Evolutionary conservation across 2,113 vertebrate species (phyloP).

Genomic region (Halcyon senegalensis): DNA sequence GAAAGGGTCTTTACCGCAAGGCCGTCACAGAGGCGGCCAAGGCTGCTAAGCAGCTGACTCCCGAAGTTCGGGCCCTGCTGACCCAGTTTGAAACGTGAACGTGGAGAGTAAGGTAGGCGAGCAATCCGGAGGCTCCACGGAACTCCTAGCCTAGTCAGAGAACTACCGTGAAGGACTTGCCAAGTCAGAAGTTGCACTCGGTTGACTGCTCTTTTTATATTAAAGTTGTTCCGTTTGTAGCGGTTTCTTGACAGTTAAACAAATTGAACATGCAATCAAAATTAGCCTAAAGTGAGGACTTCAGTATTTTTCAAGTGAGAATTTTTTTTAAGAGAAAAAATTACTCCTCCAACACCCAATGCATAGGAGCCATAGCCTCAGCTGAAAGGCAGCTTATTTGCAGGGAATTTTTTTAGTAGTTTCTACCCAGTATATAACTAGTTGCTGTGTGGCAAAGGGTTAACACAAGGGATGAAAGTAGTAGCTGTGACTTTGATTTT

Average conservation of each 20-base stretch:
- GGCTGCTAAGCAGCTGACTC: conserved; percentile 96
- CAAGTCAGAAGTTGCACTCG: conserved; percentile 61
- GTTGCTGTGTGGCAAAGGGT: conserved; percentile 74
- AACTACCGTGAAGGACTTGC: conserved; percentile 44
- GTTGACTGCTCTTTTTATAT: conserved; percentile 66
- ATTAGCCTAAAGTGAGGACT: conserved; percentile 64
- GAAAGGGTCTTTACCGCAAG: conserved; percentile 97
- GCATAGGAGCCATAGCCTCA: conserved; percentile 81
- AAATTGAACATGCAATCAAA: conserved; percentile 61
- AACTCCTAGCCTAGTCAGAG: conserved; percentile 64
- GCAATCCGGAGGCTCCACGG: conserved; percentile 64
- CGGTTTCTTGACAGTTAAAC: conserved; percentile 61
- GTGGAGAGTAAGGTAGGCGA: conserved; percentile 81
- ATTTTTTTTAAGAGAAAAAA: conserved; percentile 28
- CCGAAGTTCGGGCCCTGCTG: conserved; percentile 94
- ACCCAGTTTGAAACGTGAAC: conserved; percentile 97
- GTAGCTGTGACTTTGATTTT: conserved; percentile 57
- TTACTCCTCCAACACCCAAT: conserved; percentile 68
- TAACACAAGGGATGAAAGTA: conserved; percentile 66
- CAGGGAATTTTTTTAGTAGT: conserved; percentile 80
- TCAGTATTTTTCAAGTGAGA: conserved; percentile 68
- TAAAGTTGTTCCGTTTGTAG: conserved; percentile 48
- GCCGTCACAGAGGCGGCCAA: conserved; percentile 96
- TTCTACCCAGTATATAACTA: conserved; percentile 72
- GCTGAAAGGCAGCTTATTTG: conserved; percentile 78